Evolutionary conservation across 2,113 vertebrate species (phyloP).

Genomic region (Chrysochloris asiatica): DNA sequence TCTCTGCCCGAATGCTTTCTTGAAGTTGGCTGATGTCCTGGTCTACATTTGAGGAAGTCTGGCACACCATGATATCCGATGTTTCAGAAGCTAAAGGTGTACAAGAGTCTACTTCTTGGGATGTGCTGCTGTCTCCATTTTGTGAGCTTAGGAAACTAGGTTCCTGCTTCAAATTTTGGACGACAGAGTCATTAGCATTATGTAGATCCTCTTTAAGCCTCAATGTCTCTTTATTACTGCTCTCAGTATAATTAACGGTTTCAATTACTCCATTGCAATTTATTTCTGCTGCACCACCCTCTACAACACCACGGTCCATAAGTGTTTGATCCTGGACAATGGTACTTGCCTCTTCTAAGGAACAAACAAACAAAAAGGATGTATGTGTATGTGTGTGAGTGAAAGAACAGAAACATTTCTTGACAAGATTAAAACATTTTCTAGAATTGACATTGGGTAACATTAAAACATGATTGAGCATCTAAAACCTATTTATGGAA

Average conservation of each 20-base stretch:
- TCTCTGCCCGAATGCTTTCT: slow-evolving; percentile 83
- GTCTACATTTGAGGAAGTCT: slow-evolving; percentile 63
- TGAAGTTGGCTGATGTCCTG: slow-evolving; percentile 83
- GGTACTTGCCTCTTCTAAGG: slow-evolving; percentile 77
- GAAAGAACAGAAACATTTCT: slow-evolving; percentile 1
- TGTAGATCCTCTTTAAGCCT: slow-evolving; percentile 87
- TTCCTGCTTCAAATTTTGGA: slow-evolving; percentile 69
- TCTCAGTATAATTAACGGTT: slow-evolving; percentile 73
- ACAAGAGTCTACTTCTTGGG: slow-evolving; percentile 80
- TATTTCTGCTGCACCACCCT: slow-evolving; percentile 82
- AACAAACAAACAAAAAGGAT: slow-evolving; percentile 65
- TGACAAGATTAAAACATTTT: slow-evolving; percentile 34
- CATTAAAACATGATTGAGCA: slow-evolving; percentile 41
- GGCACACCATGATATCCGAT: slow-evolving; percentile 81
- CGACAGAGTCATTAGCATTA: slow-evolving; percentile 87
- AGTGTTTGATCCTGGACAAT: slow-evolving; percentile 72
- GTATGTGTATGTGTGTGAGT: not conserved
- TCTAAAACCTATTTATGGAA: slow-evolving; percentile 38
- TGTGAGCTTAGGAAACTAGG: slow-evolving; percentile 74
- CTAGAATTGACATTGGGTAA: slow-evolving; percentile 32
- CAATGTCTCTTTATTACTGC: slow-evolving; percentile 77
- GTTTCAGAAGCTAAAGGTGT: slow-evolving; percentile 69
- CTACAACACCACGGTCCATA: slow-evolving; percentile 73
- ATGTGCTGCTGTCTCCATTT: slow-evolving; percentile 77
- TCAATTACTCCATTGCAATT: slow-evolving; percentile 89